Percentiles rank a stretch among this genome's conserved stretches.
These are phyloP conservation scores for Apodemus agrarius DNA, from an alignment of 2,797 vertebrate species.

Conservation along the genomic window DNA sequence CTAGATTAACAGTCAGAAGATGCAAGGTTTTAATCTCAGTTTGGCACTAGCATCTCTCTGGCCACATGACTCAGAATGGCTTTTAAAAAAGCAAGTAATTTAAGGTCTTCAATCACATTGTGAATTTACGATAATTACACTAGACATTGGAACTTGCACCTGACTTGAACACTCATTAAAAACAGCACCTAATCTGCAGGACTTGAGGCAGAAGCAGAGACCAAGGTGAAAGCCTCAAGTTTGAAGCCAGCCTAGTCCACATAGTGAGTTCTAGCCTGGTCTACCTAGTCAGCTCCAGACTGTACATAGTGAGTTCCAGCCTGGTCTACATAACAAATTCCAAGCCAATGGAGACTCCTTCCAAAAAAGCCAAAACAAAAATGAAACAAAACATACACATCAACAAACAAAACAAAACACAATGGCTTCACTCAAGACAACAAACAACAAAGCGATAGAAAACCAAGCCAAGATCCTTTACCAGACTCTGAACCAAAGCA, in stretches of 20 bases:
- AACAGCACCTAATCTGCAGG: not conserved
- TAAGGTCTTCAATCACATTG: not conserved
- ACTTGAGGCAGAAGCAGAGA: not conserved
- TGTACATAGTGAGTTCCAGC: not conserved
- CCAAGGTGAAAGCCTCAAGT: not conserved
- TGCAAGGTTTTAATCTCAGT: not conserved
- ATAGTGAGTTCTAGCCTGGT: not conserved
- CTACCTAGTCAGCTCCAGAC: not conserved
- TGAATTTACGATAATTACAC: constrained; percentile 23
- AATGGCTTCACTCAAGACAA: not conserved
- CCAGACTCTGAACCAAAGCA: not conserved
- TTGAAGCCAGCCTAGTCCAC: not conserved
- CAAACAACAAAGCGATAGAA: not conserved
- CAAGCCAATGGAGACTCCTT: not conserved
- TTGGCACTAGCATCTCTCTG: not conserved
- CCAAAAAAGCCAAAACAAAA: not conserved
- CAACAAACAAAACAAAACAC: not conserved
- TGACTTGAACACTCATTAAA: not conserved
- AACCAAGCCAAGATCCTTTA: not conserved
- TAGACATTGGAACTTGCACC: not conserved
- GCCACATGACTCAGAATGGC: not conserved
- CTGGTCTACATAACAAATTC: not conserved
- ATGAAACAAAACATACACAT: not conserved
- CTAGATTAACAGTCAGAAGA: not conserved
- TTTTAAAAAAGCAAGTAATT: constrained; percentile 8